These are phyloP conservation scores for Onychomys arenicola DNA, from an alignment of 2,797 vertebrate genomes.

Conservation along the genomic window DNA sequence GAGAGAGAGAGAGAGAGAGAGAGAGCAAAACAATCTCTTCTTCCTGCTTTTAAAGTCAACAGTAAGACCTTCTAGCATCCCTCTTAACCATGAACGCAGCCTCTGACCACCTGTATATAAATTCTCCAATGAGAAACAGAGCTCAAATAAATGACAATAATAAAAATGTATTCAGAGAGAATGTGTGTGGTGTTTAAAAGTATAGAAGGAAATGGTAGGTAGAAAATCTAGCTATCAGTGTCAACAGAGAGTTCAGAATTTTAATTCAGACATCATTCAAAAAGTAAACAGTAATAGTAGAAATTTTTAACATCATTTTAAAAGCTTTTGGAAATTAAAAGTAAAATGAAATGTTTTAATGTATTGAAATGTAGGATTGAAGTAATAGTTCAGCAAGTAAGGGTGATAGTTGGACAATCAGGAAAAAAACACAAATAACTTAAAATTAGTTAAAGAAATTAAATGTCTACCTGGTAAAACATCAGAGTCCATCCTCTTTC, in stretches of 20 bases:
- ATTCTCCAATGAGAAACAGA: not conserved
- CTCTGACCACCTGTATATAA: not conserved
- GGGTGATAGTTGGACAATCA: not conserved
- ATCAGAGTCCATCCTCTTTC: not conserved
- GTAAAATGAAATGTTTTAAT: not conserved
- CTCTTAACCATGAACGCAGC: not conserved
- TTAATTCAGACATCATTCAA: not conserved
- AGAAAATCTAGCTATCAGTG: not conserved
- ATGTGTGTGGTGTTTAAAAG: not conserved
- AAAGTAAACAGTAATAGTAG: not conserved
- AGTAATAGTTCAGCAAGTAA: not conserved
- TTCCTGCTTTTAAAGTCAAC: not conserved
- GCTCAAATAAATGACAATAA: not conserved
- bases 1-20: not conserved
- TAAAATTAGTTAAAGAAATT: not conserved
- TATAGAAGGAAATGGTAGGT: not conserved
- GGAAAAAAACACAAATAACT: not conserved
- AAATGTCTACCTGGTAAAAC: not conserved
- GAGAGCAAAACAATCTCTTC: not conserved
- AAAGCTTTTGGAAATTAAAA: slow-evolving; percentile 40
- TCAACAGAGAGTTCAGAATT: not conserved
- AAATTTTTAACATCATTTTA: not conserved
- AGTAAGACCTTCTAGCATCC: not conserved
- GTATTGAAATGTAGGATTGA: not conserved
- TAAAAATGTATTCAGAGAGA: not conserved